Evolutionary conservation across 2,797 vertebrate species (phyloP).

Genomic region (Siniperca obscura): DNA sequence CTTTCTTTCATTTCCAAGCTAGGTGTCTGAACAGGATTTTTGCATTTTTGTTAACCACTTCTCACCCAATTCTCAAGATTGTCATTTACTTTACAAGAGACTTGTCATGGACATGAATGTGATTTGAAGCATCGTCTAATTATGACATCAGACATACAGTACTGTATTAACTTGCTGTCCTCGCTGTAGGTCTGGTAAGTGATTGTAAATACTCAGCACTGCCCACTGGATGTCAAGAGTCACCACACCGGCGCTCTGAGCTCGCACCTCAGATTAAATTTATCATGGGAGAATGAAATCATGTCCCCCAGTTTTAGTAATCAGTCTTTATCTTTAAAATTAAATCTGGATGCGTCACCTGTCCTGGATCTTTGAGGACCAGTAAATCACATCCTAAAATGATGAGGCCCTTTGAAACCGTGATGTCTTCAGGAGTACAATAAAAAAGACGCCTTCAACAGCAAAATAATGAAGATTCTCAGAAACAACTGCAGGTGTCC

Average conservation of each 20-base stretch:
- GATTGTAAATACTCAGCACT: background rate
- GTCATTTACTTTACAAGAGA: conserved; percentile 4
- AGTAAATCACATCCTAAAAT: conserved; percentile 36
- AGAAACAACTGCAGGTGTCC: conserved; percentile 12
- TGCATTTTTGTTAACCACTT: conserved; percentile 14
- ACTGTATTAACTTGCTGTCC: background rate
- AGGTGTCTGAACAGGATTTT: conserved; percentile 28
- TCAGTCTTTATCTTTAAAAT: conserved; percentile 67
- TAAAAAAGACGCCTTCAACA: background rate
- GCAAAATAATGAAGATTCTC: conserved; percentile 14
- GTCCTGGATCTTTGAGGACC: conserved; percentile 38
- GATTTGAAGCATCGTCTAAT: conserved; percentile 10
- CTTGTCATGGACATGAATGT: background rate
- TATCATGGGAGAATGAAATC: conserved; percentile 35
- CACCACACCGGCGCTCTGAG: background rate
- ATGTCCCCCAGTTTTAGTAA: conserved; percentile 53
- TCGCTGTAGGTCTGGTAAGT: background rate
- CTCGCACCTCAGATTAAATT: conserved; percentile 16
- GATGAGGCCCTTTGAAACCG: conserved; percentile 23
- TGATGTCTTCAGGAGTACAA: conserved; percentile 14
- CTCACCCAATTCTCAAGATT: conserved; percentile 7
- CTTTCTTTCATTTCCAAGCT: conserved; percentile 20
- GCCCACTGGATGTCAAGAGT: background rate
- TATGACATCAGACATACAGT: background rate
- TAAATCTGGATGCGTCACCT: conserved; percentile 57